phyloP scores from a whole-genome alignment of 64 coral and sea anemone genomes.

The Pocillopora damicornis region DNA sequence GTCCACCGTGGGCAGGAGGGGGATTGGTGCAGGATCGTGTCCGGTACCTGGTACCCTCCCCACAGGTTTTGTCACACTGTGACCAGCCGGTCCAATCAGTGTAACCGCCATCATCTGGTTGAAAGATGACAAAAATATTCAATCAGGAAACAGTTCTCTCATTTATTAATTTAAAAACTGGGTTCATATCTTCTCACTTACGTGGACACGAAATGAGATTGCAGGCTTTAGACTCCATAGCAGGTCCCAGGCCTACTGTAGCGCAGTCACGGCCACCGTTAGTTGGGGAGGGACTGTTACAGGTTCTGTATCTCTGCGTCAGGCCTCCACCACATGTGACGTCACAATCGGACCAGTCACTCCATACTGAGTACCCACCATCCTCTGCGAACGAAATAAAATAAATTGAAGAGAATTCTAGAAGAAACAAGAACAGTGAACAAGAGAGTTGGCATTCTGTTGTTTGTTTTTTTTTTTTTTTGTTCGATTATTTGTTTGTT shows the following conservation, averaged over 20 bases:
- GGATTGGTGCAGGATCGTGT: conserved; percentile 53
- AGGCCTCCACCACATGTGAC: conserved; percentile 77
- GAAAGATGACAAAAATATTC: no score
- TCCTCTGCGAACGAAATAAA: conserved; percentile 40
- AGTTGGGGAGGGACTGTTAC: conserved; percentile 60
- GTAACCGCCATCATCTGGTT: conserved; percentile 51
- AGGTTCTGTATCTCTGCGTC: conserved; percentile 64
- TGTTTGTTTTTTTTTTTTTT: no score
- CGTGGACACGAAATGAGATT: conserved; percentile 51
- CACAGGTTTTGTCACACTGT: conserved; percentile 54
- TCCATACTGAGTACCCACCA: conserved; percentile 77
- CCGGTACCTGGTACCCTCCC: conserved; percentile 31
- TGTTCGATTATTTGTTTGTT: no score
- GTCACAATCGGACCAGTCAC: conserved; percentile 74
- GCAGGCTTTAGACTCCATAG: conserved; percentile 68
- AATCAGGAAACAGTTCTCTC: no score
- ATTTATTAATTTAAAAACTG: no score
- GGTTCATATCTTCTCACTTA: conserved; percentile 1
- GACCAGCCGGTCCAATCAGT: conserved; percentile 66
- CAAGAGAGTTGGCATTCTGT: no score
- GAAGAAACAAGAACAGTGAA: neutral
- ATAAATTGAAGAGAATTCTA: neutral
- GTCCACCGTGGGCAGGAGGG: conserved; percentile 59
- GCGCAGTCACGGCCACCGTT: conserved; percentile 78
- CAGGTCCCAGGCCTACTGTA: conserved; percentile 57